These are phyloP conservation scores for Dasypolia templi DNA, from an alignment of 2,888 invertebrate species.

Conservation along the genomic window DNA sequence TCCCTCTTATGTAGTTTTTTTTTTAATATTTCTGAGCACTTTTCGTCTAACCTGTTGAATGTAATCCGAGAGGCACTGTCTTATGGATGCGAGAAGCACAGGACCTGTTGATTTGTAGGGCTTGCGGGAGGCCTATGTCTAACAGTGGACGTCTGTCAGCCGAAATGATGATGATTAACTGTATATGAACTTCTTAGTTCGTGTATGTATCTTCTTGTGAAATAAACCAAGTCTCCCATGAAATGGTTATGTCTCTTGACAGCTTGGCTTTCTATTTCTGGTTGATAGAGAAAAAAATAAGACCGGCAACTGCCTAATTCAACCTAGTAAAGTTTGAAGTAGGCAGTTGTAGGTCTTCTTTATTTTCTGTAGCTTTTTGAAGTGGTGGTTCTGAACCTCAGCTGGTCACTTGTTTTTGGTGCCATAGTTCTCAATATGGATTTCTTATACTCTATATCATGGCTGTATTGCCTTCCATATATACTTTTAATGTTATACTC, in stretches of 20 bases:
- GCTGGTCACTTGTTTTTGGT: not conserved
- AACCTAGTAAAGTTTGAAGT: too few relatives aligned
- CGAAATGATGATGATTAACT: too few relatives aligned
- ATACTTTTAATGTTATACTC: not conserved
- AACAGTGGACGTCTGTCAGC: not conserved
- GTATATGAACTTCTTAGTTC: not conserved
- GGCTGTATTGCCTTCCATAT: not conserved
- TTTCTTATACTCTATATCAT: not conserved
- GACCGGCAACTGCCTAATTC: too few relatives aligned
- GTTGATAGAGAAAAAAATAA: too few relatives aligned
- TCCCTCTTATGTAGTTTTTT: not conserved
- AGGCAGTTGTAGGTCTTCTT: not conserved
- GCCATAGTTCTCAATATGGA: too few relatives aligned
- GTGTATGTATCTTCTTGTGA: not conserved
- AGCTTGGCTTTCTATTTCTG: not conserved
- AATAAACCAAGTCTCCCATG: not conserved
- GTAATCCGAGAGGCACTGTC: too few relatives aligned
- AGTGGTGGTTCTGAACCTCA: not conserved
- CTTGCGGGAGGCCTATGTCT: too few relatives aligned
- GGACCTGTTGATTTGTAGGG: too few relatives aligned
- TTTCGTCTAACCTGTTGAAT: too few relatives aligned
- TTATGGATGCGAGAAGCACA: not conserved
- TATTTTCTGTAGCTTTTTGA: not conserved
- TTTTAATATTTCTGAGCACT: not conserved
- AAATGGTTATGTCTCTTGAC: not conserved